These are phyloP conservation scores for Silurus aristotelis DNA, from an alignment of 2,797 vertebrate species.

Conservation along the genomic window DNA sequence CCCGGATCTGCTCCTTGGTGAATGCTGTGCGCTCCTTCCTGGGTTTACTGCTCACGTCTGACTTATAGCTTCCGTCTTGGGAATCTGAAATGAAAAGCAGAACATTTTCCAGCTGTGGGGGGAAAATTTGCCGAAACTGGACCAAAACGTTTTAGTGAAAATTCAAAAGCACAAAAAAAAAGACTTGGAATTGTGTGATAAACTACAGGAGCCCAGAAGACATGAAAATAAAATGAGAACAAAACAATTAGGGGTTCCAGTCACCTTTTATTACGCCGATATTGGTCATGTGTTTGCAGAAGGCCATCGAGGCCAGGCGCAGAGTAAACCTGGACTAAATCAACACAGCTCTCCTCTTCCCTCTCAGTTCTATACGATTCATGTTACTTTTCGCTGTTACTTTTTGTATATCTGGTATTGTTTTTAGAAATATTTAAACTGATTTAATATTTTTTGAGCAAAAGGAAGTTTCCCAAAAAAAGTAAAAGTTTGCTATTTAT, in stretches of 20 bases:
- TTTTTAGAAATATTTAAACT: slow-evolving; percentile 4
- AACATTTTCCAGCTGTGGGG: slow-evolving; percentile 63
- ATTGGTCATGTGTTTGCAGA: slow-evolving; percentile 65
- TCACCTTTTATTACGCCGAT: slow-evolving; percentile 68
- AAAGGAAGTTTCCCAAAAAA: neutral
- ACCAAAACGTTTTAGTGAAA: slow-evolving; percentile 41
- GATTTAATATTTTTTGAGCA: neutral
- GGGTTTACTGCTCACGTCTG: slow-evolving; percentile 96
- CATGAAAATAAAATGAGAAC: slow-evolving; percentile 62
- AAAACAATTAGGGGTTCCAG: slow-evolving; percentile 68
- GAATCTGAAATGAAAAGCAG: slow-evolving; percentile 84
- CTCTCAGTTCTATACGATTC: slow-evolving; percentile 37
- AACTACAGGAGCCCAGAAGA: slow-evolving; percentile 58
- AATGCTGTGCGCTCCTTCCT: slow-evolving; percentile 98
- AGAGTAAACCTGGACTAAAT: slow-evolving; percentile 49
- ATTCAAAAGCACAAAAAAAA: slow-evolving; percentile 39
- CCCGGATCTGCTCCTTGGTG: slow-evolving; percentile 98
- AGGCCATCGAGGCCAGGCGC: slow-evolving; percentile 27
- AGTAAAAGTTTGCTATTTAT: neutral
- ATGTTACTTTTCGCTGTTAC: slow-evolving; percentile 5
- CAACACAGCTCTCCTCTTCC: slow-evolving; percentile 36
- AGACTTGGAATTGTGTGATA: slow-evolving; percentile 57
- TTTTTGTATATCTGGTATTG: slow-evolving; percentile 9
- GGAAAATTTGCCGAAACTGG: slow-evolving; percentile 53
- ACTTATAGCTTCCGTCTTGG: slow-evolving; percentile 96